Base-by-base conservation (phyloP, 64 coral and sea anemone species). In the Pocillopora verrucosa region DNA sequence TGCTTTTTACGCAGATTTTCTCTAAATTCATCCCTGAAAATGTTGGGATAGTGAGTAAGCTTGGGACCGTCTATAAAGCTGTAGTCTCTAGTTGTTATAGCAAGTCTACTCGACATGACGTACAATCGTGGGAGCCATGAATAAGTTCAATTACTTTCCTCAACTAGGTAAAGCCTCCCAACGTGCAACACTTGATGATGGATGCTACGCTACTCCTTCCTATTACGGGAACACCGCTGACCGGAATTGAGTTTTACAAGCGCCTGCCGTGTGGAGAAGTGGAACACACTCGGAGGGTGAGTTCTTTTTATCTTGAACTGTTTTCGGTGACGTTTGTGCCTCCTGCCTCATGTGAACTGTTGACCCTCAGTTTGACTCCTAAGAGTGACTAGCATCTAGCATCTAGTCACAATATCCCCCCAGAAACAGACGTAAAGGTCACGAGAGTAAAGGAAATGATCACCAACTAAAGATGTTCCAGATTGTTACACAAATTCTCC, bases 181-280 rank as follows among this genome's bases (percentile, higher is more conserved):
- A 98, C 35, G 57, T 98, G 19, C 79, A 95, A 22, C 96, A 94
- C 78, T 79, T 98, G 56, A 98, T 98, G 96, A 98, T 94, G 88
- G 96, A 98, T 57, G 96, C 93, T 9, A 91, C 96, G 9, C 72
- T 98, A 26, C 86, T 98, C 3, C 88, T 98, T 1, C 96, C 96
- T 10, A 80, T 93, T 36, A 98, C 96, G 72, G 96, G 93, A 2
- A 98, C 96, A 45, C 96, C 96, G 17, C 79, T 98, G 88, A 98
- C 96, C 2, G 96, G 96, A 34, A 98, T 98, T 57, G 96, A 98
- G 83, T 98, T 98, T 78, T 98, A 94, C 34, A 98, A 98, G 82
- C 91, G 96, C 22, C 91, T 98, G 12, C 93, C 96, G 6, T 98
- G 96, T 86, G 96, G 96, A 36, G 96, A 95, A 78, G 96, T 98